phyloP scores from a whole-genome alignment of 2,888 invertebrate genomes.

The Agonopterix heracliana region DNA sequence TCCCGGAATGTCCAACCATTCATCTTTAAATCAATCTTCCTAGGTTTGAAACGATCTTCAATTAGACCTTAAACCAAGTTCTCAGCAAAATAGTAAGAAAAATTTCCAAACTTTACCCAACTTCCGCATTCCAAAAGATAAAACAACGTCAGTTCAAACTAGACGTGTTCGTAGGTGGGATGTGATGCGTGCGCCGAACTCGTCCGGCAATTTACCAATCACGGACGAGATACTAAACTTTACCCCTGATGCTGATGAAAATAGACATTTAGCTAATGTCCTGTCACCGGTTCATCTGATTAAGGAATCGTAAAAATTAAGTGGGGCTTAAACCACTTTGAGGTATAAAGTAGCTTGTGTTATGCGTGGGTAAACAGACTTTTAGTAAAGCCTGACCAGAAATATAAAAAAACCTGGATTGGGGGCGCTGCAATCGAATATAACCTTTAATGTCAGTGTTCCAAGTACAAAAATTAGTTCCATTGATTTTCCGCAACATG shows the following conservation, averaged over 20 bases:
- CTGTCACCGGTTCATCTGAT: slow-evolving; percentile 10
- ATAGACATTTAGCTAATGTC: slow-evolving; percentile 21
- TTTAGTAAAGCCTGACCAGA: too few species aligned
- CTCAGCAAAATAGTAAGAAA: too few species aligned
- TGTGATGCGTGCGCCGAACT: slow-evolving; percentile 38
- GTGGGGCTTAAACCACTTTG: not conserved
- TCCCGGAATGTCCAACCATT: too few species aligned
- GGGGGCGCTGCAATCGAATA: too few species aligned
- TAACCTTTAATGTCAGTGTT: too few species aligned
- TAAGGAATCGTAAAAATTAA: slow-evolving; percentile 3
- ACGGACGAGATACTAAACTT: slow-evolving; percentile 31
- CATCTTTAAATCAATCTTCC: too few species aligned
- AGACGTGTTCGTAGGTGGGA: slow-evolving; percentile 36
- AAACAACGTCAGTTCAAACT: not conserved
- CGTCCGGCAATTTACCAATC: slow-evolving; percentile 70
- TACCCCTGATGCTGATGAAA: slow-evolving; percentile 31
- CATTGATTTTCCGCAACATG: too few species aligned
- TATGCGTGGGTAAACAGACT: not conserved
- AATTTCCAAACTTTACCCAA: not conserved
- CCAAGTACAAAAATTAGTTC: too few species aligned
- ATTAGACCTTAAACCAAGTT: too few species aligned
- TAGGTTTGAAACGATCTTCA: too few species aligned
- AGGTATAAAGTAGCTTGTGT: not conserved
- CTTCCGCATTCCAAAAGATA: not conserved
- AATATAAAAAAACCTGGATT: too few species aligned